Conservation (phyloP, 2,797 vertebrate species). For the Sitta carolinensis region DNA sequence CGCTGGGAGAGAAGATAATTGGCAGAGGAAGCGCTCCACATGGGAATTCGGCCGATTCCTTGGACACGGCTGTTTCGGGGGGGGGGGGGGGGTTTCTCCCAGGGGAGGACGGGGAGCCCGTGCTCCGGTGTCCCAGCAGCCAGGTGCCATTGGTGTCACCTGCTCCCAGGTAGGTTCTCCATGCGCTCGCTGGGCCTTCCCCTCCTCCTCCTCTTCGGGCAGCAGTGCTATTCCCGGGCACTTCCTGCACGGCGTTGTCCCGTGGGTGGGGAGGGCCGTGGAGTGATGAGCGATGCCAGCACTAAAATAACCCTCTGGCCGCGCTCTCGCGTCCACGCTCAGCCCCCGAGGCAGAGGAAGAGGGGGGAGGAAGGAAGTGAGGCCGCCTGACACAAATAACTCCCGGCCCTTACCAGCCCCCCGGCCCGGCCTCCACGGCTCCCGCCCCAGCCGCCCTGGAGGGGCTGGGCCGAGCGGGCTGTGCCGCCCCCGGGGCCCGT, state of each 20-base stretch:
- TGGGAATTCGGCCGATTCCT: not conserved
- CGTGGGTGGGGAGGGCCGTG: not conserved
- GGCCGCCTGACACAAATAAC: slow-evolving; percentile 11
- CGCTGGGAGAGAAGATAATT: not conserved
- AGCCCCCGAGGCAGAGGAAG: not conserved
- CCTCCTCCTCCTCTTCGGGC: not conserved
- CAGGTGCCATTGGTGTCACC: not conserved
- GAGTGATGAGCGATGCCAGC: not conserved
- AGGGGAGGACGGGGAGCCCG: not conserved
- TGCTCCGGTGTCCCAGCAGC: not conserved
- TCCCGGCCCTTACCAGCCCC: not conserved
- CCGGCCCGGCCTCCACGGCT: not conserved
- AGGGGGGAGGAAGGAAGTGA: slow-evolving; percentile 14
- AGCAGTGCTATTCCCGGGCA: not conserved
- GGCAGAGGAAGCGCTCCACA: not conserved
- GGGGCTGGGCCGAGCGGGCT: not conserved
- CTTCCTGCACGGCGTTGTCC: not conserved
- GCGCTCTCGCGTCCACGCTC: not conserved
- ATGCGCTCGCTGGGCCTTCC: not conserved
- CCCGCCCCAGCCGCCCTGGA: not conserved
- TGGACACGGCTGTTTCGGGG: not conserved
- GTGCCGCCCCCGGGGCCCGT: too few relatives aligned
- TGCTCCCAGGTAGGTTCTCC: not conserved
- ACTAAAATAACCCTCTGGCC: not conserved
- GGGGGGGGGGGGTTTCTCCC: not conserved